Conservation (phyloP, 2,888 invertebrate genomes). For the Drosophila incognita region DNA sequence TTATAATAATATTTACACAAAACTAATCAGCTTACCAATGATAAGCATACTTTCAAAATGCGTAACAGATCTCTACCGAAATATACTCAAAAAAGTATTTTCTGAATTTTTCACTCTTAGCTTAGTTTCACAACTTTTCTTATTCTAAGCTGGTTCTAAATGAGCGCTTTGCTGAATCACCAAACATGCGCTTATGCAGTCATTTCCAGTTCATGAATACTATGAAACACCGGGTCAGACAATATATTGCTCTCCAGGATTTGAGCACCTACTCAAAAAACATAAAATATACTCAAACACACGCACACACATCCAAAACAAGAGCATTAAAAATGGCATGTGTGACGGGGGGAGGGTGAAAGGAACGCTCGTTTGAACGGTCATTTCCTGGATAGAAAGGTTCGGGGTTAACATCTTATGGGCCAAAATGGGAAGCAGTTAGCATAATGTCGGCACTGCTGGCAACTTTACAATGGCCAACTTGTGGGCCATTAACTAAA, state of each 20-base stretch:
- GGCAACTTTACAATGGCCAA: constrained; percentile 70
- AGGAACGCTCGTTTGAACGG: constrained; percentile 49
- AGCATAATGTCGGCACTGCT: constrained; percentile 59
- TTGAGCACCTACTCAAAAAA: constrained; percentile 46
- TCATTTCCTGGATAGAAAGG: constrained; percentile 66
- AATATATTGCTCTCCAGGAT: constrained; percentile 44
- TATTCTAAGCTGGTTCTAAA: neutral
- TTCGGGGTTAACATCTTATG: constrained; percentile 50
- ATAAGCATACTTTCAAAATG: neutral
- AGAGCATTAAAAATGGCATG: constrained; percentile 36
- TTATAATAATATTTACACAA: neutral
- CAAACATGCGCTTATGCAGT: constrained; percentile 36
- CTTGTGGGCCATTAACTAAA: constrained; percentile 75
- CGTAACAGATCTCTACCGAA: neutral
- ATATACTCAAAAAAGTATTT: neutral
- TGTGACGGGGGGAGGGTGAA: neutral
- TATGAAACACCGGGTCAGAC: constrained; percentile 23
- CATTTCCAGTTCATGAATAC: constrained; percentile 57
- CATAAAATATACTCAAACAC: constrained; percentile 35
- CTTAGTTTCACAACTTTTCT: neutral
- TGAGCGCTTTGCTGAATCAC: constrained; percentile 21
- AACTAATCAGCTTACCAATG: neutral
- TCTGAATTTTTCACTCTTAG: neutral
- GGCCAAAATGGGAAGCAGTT: constrained; percentile 64
- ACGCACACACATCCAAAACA: neutral